Base-by-base conservation (phyloP, 2,113 vertebrate genomes). In the Cyrtonyx montezumae region DNA sequence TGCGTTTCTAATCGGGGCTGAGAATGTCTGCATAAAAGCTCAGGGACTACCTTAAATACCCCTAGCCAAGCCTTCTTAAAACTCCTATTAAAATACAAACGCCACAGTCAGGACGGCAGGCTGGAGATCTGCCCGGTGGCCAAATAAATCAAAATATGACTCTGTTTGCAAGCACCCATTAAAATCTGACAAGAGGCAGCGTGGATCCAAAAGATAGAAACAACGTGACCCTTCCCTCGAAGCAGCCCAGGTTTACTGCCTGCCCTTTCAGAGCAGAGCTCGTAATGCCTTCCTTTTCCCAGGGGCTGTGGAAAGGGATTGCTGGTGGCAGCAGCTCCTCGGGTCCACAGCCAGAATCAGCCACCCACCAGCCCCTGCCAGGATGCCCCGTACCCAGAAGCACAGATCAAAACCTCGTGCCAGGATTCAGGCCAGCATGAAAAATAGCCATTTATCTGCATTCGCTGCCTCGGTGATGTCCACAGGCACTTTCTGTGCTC, bases 61-160 rank as follows among this genome's bases (percentile, higher is more conserved):
- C 91, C 56, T 90, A n/a, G 30, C 69, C 76, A 40, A 70, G 55
- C 87, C 85, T 59, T 88, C 90, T 90, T 87, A 93, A 83, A 95
- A 84, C 32, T 88, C 84, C 90, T 82, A 61, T 97, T 97, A 94
- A 96, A 97, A 97, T 81, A 95, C 82, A 53, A 92, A 22, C 68
- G 11, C 68, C 59, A 55, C 74, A 79, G 80, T 53, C 90, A 94
- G 91, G 86, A 37, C 79, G 15, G 91, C 80, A 59, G 96, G 82
- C 85, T 73, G 20, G 91, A 94, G 85, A 95, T 93, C 88, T 96
- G 94, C 97, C 95, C 94, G 70, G 91, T 90, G 87, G 93, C 96
- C 97, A 95, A 95, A 97, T 95, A 94, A 93, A 98, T 97, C 95
- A 81, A 95, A 95, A 63, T 94, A 95, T 91, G 91, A 95, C 95